A percentile compares a stretch with the other conserved stretches of the same genome.
Conservation (phyloP, 2,797 vertebrate genomes). For the Esox masquinongy region DNA sequence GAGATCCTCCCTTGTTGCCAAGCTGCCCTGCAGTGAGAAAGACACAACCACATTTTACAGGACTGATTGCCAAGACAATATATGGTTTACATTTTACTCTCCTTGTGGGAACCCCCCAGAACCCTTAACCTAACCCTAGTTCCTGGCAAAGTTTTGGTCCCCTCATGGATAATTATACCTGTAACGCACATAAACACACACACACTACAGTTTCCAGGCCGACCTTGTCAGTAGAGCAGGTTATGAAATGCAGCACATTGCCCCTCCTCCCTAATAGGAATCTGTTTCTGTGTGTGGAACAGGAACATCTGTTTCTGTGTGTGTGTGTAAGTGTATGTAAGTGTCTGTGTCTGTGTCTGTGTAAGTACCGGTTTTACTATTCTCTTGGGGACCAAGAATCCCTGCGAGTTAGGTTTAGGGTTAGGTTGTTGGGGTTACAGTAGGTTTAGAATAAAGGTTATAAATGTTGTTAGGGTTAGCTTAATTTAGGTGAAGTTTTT, state of each 20-base stretch:
- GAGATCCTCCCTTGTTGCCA: constrained; percentile 32
- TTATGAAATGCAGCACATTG: constrained; percentile 59
- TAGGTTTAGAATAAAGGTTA: no score
- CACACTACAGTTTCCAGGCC: constrained; percentile 18
- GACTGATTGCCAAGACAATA: no score
- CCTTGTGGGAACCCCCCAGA: constrained; percentile 20
- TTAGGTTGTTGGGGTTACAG: no score
- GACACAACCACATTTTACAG: not conserved
- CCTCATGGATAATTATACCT: not conserved
- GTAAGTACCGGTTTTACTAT: no score
- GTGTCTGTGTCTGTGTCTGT: not conserved
- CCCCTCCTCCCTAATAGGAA: constrained; percentile 38
- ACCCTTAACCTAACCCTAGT: not conserved
- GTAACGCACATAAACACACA: not conserved
- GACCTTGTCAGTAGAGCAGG: constrained; percentile 63
- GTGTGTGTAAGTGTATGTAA: constrained; percentile 21
- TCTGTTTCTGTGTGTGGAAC: no score
- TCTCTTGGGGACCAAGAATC: no score
- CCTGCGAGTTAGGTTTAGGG: no score
- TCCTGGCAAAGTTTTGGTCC: constrained; percentile 19
- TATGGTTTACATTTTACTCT: no score
- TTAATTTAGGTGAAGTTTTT: no score
- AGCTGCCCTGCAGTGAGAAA: not conserved
- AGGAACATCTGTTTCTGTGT: constrained; percentile 58
- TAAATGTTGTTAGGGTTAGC: no score